Evolutionary conservation across 2,888 invertebrate species (phyloP).

Genomic region (Disparrhopalites patrizii): DNA sequence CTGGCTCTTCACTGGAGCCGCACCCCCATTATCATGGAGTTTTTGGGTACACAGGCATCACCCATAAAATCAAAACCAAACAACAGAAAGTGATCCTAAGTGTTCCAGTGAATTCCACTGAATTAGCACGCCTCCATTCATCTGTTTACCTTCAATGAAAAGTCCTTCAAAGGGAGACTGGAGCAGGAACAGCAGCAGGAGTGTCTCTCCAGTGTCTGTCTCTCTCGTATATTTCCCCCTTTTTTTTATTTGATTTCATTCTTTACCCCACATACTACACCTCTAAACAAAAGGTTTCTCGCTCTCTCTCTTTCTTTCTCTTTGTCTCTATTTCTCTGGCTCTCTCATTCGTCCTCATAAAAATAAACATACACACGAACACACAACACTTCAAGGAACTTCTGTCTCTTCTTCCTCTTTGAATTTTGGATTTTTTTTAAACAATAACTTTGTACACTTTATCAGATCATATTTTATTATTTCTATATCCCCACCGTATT

Average conservation of each 20-base stretch:
- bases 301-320: slow-evolving; percentile 5
- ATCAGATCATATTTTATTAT: too few relatives aligned
- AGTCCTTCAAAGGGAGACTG: too few relatives aligned
- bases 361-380: too few relatives aligned
- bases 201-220: too few relatives aligned
- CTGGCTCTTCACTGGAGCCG: slow-evolving; percentile 11
- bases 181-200: not conserved
- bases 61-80: slow-evolving; percentile 21
- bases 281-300: not conserved
- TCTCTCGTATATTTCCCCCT: slow-evolving; percentile 1
- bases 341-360: too few relatives aligned
- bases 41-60: slow-evolving; percentile 14
- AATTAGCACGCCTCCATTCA: slow-evolving; percentile 8
- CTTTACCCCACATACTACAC: not conserved
- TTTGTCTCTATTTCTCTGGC: too few relatives aligned
- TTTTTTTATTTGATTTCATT: not conserved
- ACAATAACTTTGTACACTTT: too few relatives aligned
- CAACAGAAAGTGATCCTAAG: slow-evolving; percentile 17
- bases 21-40: slow-evolving; percentile 17
- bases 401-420: too few relatives aligned
- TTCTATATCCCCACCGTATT: too few relatives aligned
- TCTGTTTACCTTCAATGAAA: slow-evolving; percentile 3
- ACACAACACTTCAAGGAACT: too few relatives aligned
- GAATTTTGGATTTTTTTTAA: too few relatives aligned
- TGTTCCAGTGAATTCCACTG: slow-evolving; percentile 15